Percentiles rank a stretch among this genome's conserved stretches.
Evolutionary conservation across 2,797 vertebrate species (phyloP).

Genomic region (Neosalanx taihuensis): DNA sequence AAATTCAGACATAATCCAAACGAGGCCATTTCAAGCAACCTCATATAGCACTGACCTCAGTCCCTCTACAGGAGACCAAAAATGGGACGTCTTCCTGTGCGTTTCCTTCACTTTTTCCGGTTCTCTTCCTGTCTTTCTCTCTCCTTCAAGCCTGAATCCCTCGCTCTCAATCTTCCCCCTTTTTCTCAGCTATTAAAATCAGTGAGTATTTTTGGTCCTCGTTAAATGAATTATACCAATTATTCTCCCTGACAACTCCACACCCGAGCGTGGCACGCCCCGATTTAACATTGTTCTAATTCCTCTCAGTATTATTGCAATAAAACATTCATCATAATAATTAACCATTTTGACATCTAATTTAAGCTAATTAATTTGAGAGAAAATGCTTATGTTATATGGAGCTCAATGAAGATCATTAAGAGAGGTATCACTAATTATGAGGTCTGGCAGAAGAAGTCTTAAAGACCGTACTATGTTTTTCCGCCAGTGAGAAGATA

Average conservation of each 20-base stretch:
- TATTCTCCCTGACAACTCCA: slow-evolving; percentile 72
- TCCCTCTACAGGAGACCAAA: too few species aligned
- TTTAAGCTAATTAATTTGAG: slow-evolving; percentile 72
- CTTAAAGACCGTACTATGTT: slow-evolving; percentile 27
- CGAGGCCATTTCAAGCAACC: too few species aligned
- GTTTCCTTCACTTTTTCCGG: neutral
- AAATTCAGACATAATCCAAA: too few species aligned
- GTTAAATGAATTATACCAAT: slow-evolving; percentile 72
- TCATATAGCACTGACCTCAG: too few species aligned
- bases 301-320: slow-evolving; percentile 73
- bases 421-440: slow-evolving; percentile 47
- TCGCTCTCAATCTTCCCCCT: slow-evolving; percentile 12
- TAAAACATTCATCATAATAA: slow-evolving; percentile 75
- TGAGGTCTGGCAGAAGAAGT: slow-evolving; percentile 15
- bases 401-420: slow-evolving; percentile 43
- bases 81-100: neutral
- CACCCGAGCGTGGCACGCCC: slow-evolving; percentile 64
- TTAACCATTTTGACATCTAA: slow-evolving; percentile 75
- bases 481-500: slow-evolving; percentile 6
- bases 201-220: slow-evolving; percentile 68
- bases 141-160: slow-evolving; percentile 7
- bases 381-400: slow-evolving; percentile 50
- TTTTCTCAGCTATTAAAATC: slow-evolving; percentile 66
- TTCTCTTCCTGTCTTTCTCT: slow-evolving; percentile 7
- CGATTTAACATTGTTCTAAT: slow-evolving; percentile 73